phyloP scores from a whole-genome alignment of 2,113 vertebrate genomes.

The Aptenodytes patagonicus region DNA sequence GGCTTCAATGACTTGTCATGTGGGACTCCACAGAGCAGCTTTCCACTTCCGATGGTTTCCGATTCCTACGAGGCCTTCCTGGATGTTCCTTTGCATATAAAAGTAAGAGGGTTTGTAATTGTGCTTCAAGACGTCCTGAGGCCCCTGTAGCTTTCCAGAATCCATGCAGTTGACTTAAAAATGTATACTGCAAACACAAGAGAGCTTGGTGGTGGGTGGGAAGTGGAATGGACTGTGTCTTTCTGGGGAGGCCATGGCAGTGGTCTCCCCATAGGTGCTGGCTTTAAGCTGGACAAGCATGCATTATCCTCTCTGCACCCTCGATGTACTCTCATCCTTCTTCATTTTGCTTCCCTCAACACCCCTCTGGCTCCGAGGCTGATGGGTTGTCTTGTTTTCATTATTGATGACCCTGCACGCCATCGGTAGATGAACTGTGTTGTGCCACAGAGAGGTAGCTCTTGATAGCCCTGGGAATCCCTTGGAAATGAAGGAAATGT shows the following conservation, averaged over 20 bases:
- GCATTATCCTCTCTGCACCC: background rate
- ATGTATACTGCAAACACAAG: too few relatives aligned
- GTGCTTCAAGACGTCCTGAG: too few relatives aligned
- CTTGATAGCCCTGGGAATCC: background rate
- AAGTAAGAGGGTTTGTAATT: too few relatives aligned
- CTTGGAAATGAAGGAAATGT: background rate
- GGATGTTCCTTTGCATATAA: too few relatives aligned
- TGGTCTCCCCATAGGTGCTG: background rate
- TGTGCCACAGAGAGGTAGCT: background rate
- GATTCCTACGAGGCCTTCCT: too few relatives aligned
- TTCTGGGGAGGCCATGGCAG: background rate
- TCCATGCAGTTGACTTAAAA: too few relatives aligned
- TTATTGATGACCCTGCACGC: background rate
- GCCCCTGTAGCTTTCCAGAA: too few relatives aligned
- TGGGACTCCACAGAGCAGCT: background rate
- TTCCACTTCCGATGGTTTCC: background rate
- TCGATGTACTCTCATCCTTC: background rate
- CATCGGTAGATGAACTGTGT: background rate
- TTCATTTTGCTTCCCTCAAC: background rate
- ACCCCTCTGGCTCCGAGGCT: background rate
- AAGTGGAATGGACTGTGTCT: too few relatives aligned
- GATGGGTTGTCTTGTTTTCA: background rate
- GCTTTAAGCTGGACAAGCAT: background rate
- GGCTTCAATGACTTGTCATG: background rate
- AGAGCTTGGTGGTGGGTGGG: too few relatives aligned